Evolutionary conservation across 2,888 invertebrate genomes (phyloP).

Genomic region (Bedellia somnulentella): DNA sequence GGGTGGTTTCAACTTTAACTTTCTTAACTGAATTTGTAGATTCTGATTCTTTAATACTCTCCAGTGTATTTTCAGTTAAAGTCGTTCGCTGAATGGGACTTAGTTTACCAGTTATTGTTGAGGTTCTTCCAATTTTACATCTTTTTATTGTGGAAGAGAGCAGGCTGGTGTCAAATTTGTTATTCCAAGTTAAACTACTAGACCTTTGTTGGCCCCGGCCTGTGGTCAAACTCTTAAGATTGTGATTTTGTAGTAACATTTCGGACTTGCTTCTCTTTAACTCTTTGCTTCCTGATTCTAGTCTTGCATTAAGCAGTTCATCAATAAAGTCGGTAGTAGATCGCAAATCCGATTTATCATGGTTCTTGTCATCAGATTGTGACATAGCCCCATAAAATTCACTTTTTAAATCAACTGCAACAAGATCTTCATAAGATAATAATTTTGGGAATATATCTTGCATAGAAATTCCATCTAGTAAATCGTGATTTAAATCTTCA

Average conservation of each 20-base stretch:
- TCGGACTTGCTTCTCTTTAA: slow-evolving; percentile 69
- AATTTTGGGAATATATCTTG: slow-evolving; percentile 79
- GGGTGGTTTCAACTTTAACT: slow-evolving; percentile 26
- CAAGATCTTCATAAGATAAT: slow-evolving; percentile 69
- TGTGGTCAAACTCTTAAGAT: slow-evolving; percentile 47
- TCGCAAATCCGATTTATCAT: slow-evolving; percentile 48
- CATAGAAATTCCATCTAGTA: slow-evolving; percentile 82
- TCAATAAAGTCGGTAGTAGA: slow-evolving; percentile 58
- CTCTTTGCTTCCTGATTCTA: slow-evolving; percentile 55
- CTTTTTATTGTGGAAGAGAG: slow-evolving; percentile 66
- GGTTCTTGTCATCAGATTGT: slow-evolving; percentile 43
- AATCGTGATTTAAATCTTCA: slow-evolving; percentile 80
- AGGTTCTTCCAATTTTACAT: slow-evolving; percentile 62
- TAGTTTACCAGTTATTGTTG: slow-evolving; percentile 41
- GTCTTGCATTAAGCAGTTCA: slow-evolving; percentile 53
- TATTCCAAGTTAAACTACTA: slow-evolving; percentile 70
- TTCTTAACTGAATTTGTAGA: slow-evolving; percentile 27
- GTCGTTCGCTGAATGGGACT: slow-evolving; percentile 37
- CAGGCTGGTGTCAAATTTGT: slow-evolving; percentile 66
- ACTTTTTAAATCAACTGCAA: slow-evolving; percentile 64
- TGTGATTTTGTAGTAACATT: slow-evolving; percentile 54
- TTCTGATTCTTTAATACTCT: slow-evolving; percentile 35
- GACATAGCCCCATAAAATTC: slow-evolving; percentile 56
- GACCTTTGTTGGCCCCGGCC: slow-evolving; percentile 66
- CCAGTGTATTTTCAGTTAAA: slow-evolving; percentile 28